phyloP scores from a whole-genome alignment of 1,140 invertebrate genomes.

The Neotoxoptera formosana region DNA sequence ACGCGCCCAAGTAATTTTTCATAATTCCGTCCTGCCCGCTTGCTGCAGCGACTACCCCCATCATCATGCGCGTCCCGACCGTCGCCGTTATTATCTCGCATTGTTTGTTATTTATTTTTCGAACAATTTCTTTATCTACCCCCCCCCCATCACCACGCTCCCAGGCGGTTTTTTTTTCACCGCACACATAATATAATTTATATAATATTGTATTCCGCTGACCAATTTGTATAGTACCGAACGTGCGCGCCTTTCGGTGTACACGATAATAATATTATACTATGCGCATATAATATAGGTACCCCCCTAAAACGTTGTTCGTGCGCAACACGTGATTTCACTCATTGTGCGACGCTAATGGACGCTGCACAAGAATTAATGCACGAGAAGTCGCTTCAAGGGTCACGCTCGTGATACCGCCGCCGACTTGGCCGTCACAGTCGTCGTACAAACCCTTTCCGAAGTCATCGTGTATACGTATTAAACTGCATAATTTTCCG shows the following conservation, averaged over 20 bases:
- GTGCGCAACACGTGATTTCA: conserved; percentile 58
- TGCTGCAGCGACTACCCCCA: background rate
- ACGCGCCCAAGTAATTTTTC: conserved; percentile 17
- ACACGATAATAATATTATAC: background rate
- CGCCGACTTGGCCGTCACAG: background rate
- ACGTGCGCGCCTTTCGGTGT: background rate
- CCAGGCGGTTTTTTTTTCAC: background rate
- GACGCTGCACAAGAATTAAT: conserved; percentile 42
- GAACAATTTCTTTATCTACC: background rate
- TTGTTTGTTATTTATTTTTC: conserved; percentile 7
- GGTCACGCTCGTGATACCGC: conserved; percentile 41
- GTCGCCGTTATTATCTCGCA: background rate
- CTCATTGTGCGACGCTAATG: conserved; percentile 60
- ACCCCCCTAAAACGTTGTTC: conserved; percentile 32
- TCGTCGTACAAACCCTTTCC: conserved; percentile 20
- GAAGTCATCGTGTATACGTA: background rate
- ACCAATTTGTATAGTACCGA: conserved; percentile 7
- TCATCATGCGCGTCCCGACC: background rate
- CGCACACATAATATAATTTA: background rate
- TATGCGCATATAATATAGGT: background rate
- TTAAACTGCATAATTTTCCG: conserved; percentile 36
- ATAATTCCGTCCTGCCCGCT: conserved; percentile 1
- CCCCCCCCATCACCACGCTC: background rate
- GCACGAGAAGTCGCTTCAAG: conserved; percentile 18
- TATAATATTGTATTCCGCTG: background rate